These are phyloP conservation scores for Haplotaxodon microlepis DNA, from an alignment of 2,113 vertebrate species.

Conservation along the genomic window DNA sequence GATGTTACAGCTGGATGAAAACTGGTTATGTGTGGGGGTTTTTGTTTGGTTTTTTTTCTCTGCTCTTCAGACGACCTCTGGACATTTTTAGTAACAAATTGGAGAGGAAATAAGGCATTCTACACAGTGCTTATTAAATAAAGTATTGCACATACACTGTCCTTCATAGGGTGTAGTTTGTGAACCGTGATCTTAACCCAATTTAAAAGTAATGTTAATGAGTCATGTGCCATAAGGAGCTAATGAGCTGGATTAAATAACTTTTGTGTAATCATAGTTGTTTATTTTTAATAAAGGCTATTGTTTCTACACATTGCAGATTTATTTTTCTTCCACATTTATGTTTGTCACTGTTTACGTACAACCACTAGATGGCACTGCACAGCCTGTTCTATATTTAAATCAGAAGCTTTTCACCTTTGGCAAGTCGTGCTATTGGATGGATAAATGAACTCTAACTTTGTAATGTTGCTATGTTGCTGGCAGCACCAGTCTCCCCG, in stretches of 20 bases:
- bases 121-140: not conserved
- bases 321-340: not conserved
- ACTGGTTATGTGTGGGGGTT: not conserved
- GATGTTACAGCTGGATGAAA: conserved; percentile 1
- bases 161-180: not conserved
- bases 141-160: not conserved
- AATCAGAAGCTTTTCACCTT: not conserved
- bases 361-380: conserved; percentile 43
- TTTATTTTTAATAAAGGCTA: conserved; percentile 16
- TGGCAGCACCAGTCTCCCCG: not conserved
- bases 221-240: not conserved
- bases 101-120: not conserved
- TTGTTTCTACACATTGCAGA: not conserved
- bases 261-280: not conserved
- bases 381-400: not conserved
- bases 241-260: not conserved
- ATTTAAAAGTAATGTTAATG: not conserved
- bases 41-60: not conserved
- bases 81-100: not conserved
- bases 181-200: not conserved
- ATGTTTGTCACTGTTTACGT: not conserved
- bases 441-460: not conserved
- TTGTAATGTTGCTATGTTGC: not conserved
- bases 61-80: not conserved
- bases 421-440: not conserved